Evolutionary conservation across 2,888 invertebrate genomes (phyloP), one percentile per base, ranked within the genome.

Genomic region (Omphaloscelis lunosa): DNA sequence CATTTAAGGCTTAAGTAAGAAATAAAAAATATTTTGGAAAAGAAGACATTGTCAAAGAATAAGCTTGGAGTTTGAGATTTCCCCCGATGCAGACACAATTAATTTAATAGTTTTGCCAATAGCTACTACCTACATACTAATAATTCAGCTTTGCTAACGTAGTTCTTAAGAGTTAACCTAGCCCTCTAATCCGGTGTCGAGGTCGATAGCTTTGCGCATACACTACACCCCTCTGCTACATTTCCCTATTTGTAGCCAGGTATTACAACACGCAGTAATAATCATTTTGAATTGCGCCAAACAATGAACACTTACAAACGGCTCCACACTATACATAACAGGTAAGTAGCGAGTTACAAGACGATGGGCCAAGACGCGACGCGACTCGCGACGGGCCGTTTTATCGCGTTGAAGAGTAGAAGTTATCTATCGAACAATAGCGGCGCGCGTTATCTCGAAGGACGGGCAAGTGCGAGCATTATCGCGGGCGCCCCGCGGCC

Each of bases 391-490:
- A 70, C 83, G 82, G 66, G 82, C 72, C 82, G 69, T 66, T 67
- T 79, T 80, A 83, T 83, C 85, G 75, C 71, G 63, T 48, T 75
- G 67, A 65, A 70, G 84, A 84, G 77, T 74, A 67, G 62, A 77
- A 86, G 89, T 89, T 86, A 90, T 89, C 85, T 90, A 90, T 89
- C 89, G 89, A 86, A 93, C 90, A 87, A 91, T 90, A 88, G 92
- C 77, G 72, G 83, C 71, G 48, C 59, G 85, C 88, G 91, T 90
- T 93, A 92, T 92, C 89, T 89, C 89, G 90, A 92, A 92, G 92
- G 93, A 91, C 92, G 91, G 87, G 87, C 90, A 89, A 89, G 91
- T 89, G 90, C 87, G 89, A 90, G 90, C 88, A 86, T 93, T 92
- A 93, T 92, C 86, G 85, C 78, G 83, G 80, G 80, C 93, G 89